phyloP scores from a whole-genome alignment of 2,888 invertebrate genomes.

The Poecilobothrus nobilitatus region DNA sequence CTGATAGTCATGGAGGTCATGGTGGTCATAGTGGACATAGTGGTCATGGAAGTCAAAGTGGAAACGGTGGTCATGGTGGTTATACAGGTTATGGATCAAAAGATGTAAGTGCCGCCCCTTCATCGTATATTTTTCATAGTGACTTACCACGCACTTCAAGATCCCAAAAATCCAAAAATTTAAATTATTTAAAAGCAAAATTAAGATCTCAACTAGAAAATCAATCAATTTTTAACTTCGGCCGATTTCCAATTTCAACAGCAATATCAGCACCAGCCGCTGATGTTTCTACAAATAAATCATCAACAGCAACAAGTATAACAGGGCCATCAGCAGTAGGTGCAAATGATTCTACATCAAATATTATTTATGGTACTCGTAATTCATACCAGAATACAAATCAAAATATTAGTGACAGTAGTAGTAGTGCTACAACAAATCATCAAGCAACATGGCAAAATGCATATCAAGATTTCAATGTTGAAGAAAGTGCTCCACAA shows the following conservation, averaged over 20 bases:
- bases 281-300: neutral
- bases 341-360: neutral
- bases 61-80: slow-evolving; percentile 13
- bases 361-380: neutral
- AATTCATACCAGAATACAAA: neutral
- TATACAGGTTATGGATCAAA: neutral
- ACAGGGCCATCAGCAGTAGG: neutral
- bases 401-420: neutral
- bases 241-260: neutral
- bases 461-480: neutral
- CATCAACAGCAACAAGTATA: neutral
- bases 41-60: slow-evolving; percentile 22
- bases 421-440: neutral
- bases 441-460: neutral
- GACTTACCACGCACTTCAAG: slow-evolving; percentile 19
- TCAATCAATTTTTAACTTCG: neutral
- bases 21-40: slow-evolving; percentile 21
- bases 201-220: neutral
- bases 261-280: neutral
- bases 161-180: slow-evolving; percentile 13
- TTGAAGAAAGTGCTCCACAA: neutral
- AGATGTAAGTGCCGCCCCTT: neutral
- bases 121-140: slow-evolving; percentile 10
- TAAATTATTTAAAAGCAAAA: slow-evolving; percentile 19
- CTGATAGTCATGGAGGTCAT: slow-evolving; percentile 5